Conservation (phyloP, 2,113 vertebrate species). For the Entelurus aequoreus region DNA sequence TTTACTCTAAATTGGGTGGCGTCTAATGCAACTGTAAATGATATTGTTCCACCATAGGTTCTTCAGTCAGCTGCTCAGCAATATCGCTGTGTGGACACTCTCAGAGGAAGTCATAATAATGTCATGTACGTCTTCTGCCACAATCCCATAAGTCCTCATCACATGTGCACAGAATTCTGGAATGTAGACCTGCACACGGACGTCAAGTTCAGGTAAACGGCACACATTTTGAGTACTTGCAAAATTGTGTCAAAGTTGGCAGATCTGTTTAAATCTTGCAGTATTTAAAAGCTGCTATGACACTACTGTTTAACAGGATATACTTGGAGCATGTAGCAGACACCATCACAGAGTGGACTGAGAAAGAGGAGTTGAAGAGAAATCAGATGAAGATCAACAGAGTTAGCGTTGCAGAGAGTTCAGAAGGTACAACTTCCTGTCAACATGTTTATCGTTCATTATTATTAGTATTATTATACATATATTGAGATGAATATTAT, state of each 20-base stretch:
- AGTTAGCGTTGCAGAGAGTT: constrained; percentile 19
- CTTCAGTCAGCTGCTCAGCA: constrained; percentile 74
- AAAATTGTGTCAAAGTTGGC: no score
- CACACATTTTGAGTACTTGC: no score
- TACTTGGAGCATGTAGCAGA: constrained; percentile 83
- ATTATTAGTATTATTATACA: no score
- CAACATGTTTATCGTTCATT: no score
- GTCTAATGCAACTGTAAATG: background rate
- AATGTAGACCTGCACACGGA: constrained; percentile 79
- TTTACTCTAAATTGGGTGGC: no score
- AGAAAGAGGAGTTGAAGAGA: constrained; percentile 74
- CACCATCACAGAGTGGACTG: constrained; percentile 78
- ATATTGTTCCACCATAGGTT: constrained; percentile 65
- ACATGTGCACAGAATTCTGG: constrained; percentile 77
- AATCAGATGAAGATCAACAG: constrained; percentile 39
- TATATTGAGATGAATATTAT: no score
- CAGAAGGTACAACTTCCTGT: constrained; percentile 13
- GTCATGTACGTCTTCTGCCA: constrained; percentile 82
- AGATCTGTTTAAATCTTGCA: background rate
- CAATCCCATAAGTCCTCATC: constrained; percentile 79
- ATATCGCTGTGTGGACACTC: constrained; percentile 80
- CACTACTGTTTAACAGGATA: constrained; percentile 55
- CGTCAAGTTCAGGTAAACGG: constrained; percentile 83
- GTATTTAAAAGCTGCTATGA: background rate
- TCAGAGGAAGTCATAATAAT: constrained; percentile 75